Percentiles rank a stretch among this genome's conserved stretches.
Evolutionary conservation across 2,797 vertebrate species (phyloP).

Genomic region (Aphelocoma californica): DNA sequence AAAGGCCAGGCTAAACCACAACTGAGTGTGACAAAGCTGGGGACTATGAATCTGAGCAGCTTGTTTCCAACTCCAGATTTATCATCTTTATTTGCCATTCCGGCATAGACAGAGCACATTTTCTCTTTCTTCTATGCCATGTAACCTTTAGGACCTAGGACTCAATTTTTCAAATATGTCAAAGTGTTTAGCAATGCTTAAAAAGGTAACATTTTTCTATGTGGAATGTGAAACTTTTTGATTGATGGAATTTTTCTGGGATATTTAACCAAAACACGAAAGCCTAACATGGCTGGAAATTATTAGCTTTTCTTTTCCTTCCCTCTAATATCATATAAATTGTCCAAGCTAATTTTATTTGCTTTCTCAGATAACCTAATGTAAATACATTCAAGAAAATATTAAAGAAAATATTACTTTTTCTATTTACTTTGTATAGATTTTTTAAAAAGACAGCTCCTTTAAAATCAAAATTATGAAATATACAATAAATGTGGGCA

Average conservation of each 20-base stretch:
- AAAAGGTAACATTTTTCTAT: constrained; percentile 15
- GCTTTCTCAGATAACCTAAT: not conserved
- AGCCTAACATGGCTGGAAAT: not conserved
- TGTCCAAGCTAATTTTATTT: not conserved
- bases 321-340: not conserved
- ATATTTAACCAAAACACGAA: constrained; percentile 35
- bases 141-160: constrained; percentile 50
- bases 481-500: not conserved
- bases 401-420: not conserved
- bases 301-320: not conserved
- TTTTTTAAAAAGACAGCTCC: not conserved
- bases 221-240: constrained; percentile 8
- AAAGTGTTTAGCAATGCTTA: constrained; percentile 54
- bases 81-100: constrained; percentile 58
- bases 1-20: constrained; percentile 30
- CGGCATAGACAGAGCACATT: not conserved
- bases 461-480: not conserved
- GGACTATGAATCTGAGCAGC: not conserved
- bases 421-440: not conserved
- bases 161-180: constrained; percentile 58
- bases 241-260: constrained; percentile 22
- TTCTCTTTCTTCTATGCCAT: constrained; percentile 45
- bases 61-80: constrained; percentile 45
- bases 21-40: not conserved
- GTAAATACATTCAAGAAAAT: not conserved